A percentile compares a stretch with the other conserved stretches of the same genome.
These are phyloP conservation scores for Macrosteles quadrilineatus DNA, from an alignment of 1,140 invertebrate species.

Conservation along the genomic window DNA sequence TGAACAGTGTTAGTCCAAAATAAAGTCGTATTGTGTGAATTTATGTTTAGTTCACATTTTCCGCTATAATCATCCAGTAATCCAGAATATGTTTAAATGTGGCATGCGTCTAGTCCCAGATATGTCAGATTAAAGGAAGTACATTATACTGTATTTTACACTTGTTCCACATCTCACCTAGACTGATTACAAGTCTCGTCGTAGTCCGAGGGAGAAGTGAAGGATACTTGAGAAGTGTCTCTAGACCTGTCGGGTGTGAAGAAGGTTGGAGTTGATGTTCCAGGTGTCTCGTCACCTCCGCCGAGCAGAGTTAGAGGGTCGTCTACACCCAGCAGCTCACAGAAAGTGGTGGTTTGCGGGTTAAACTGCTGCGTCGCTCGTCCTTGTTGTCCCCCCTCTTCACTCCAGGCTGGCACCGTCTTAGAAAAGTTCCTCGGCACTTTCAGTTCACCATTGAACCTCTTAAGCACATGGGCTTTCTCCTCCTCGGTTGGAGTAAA, in stretches of 20 bases:
- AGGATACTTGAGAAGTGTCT: neutral
- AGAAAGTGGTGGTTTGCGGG: constrained; percentile 80
- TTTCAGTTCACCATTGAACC: constrained; percentile 66
- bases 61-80: no score
- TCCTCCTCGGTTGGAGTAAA: constrained; percentile 79
- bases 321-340: constrained; percentile 74
- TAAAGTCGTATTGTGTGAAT: no score
- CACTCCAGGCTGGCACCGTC: constrained; percentile 65
- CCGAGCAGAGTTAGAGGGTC: constrained; percentile 65
- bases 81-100: no score
- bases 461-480: constrained; percentile 60
- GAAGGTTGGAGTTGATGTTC: neutral
- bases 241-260: constrained; percentile 19
- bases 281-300: constrained; percentile 38
- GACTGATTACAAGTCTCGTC: no score
- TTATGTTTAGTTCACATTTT: no score
- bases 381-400: constrained; percentile 31
- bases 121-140: no score
- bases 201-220: neutral
- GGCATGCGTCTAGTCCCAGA: no score
- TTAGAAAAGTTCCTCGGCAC: constrained; percentile 76
- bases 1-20: no score
- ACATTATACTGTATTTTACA: no score
- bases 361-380: constrained; percentile 61
- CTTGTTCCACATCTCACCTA: no score